These are phyloP conservation scores for Chrysogorgia sp. DNA, from an alignment of 92 coral and sea anemone species.

Conservation along the genomic window DNA sequence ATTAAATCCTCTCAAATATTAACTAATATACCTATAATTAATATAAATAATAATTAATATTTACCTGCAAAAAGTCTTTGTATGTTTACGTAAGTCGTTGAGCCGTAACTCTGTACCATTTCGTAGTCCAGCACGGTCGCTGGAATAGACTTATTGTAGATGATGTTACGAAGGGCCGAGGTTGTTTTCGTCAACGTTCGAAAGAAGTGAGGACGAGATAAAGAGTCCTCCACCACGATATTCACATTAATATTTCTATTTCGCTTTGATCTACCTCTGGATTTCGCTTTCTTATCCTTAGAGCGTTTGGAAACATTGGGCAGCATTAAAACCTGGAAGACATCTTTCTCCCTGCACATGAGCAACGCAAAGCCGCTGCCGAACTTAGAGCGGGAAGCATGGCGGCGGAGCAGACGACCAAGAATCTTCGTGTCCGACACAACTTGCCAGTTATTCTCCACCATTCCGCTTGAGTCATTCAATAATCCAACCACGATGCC, in stretches of 20 bases:
- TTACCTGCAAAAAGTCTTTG: constrained; percentile 72
- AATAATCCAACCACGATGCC: no score
- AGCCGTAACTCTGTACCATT: constrained; percentile 78
- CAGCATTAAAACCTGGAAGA: neutral
- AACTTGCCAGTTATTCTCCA: no score
- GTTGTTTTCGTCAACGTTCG: constrained; percentile 74
- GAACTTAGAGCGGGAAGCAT: neutral
- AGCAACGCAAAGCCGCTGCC: neutral
- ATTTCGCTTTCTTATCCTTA: no score
- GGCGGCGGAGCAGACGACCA: neutral
- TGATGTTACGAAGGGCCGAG: constrained; percentile 64
- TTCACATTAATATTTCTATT: constrained; percentile 60
- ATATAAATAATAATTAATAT: no score
- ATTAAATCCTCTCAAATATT: no score
- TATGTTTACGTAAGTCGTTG: constrained; percentile 65
- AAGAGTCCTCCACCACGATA: constrained; percentile 80
- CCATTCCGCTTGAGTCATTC: no score
- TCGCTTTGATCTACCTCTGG: neutral
- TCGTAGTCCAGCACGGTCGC: constrained; percentile 83
- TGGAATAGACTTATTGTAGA: constrained; percentile 36
- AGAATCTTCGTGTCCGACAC: no score
- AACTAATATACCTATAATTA: no score
- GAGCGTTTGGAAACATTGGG: neutral
- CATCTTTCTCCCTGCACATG: neutral
- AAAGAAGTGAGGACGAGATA: constrained; percentile 84